Percentiles rank a stretch among this genome's conserved stretches.
Evolutionary conservation across 92 coral and sea anemone species (phyloP).

Genomic region (Paramuricea clavata): DNA sequence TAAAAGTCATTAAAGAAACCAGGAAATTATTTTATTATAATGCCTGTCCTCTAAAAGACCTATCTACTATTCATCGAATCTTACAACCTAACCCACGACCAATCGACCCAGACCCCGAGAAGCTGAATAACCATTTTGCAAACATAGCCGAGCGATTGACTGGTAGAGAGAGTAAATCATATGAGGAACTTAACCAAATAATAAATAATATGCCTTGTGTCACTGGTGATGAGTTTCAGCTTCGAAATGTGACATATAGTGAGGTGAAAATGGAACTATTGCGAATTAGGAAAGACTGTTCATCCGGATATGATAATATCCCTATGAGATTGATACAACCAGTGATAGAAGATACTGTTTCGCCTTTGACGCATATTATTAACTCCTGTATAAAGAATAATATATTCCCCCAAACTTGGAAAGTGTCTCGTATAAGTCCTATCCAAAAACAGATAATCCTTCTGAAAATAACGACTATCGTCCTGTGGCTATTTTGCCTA

Average conservation of each 20-base stretch:
- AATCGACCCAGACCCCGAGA: neutral
- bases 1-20: neutral
- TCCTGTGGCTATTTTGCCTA: neutral
- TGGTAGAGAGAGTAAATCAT: no score
- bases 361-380: conserved; percentile 49
- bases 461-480: neutral
- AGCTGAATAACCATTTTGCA: neutral
- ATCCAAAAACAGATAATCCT: no score
- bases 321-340: neutral
- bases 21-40: no score
- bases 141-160: no score
- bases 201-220: no score
- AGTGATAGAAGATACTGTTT: conserved; percentile 10
- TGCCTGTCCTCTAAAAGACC: neutral
- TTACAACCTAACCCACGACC: neutral
- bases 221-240: no score
- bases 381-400: neutral
- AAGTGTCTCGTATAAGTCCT: no score
- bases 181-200: no score
- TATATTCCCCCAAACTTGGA: no score
- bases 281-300: no score
- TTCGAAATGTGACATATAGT: neutral
- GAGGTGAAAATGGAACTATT: neutral
- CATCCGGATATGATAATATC: neutral
- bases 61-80: neutral